Evolutionary conservation across 1,140 invertebrate species (phyloP).

Genomic region (Vanessa atalanta): DNA sequence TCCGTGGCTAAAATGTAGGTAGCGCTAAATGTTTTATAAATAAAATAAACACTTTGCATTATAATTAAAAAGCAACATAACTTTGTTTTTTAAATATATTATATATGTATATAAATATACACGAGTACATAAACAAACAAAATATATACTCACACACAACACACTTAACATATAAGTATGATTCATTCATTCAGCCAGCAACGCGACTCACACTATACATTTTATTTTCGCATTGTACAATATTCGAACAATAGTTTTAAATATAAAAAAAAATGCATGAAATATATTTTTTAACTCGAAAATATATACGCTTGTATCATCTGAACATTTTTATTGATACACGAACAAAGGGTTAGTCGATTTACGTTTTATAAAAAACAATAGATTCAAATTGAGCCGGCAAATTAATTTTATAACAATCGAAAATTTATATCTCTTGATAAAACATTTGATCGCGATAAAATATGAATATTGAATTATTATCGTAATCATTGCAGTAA

Average conservation of each 20-base stretch:
- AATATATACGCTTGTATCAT: not conserved
- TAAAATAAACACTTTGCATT: too few relatives aligned
- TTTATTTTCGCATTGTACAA: not conserved
- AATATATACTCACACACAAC: too few relatives aligned
- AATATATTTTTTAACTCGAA: not conserved
- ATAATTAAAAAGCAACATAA: too few relatives aligned
- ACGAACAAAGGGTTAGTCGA: slow-evolving; percentile 8
- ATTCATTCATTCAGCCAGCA: too few relatives aligned
- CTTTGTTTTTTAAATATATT: too few relatives aligned
- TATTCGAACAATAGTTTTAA: slow-evolving; percentile 7
- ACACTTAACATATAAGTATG: too few relatives aligned
- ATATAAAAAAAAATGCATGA: not conserved
- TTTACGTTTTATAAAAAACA: slow-evolving; percentile 17
- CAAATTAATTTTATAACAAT: slow-evolving; percentile 24
- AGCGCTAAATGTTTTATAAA: too few relatives aligned
- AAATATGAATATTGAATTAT: not conserved
- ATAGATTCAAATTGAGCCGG: slow-evolving; percentile 19
- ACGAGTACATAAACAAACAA: too few relatives aligned
- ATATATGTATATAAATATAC: too few relatives aligned
- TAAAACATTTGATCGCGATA: not conserved
- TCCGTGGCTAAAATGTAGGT: too few relatives aligned
- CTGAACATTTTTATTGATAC: slow-evolving; percentile 12
- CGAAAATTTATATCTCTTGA: slow-evolving; percentile 14
- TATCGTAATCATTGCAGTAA: too few relatives aligned
- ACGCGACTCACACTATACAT: not conserved